These are phyloP conservation scores for Pampusana beccarii DNA, from an alignment of 2,113 vertebrate species.

Conservation along the genomic window DNA sequence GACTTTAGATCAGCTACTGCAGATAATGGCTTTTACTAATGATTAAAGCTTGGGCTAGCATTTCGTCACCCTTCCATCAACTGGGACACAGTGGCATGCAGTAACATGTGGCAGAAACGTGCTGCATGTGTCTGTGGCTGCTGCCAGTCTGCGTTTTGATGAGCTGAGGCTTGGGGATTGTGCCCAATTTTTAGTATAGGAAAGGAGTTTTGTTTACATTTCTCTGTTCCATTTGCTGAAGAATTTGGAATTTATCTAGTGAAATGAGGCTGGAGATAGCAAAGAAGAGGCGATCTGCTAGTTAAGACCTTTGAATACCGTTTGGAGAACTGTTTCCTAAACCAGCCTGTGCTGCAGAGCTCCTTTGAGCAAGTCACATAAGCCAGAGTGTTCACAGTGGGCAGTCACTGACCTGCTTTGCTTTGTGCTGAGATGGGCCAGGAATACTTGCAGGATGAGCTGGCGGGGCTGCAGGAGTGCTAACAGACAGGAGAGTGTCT, in stretches of 20 bases:
- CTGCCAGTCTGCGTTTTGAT: background rate
- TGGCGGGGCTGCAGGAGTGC: background rate
- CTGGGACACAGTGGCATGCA: conserved; percentile 15
- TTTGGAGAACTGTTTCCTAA: background rate
- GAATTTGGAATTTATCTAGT: background rate
- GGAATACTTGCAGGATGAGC: background rate
- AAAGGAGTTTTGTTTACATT: background rate
- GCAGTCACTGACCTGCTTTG: background rate
- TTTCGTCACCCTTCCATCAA: conserved; percentile 26
- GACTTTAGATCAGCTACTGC: background rate
- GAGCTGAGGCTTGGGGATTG: background rate
- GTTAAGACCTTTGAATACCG: background rate
- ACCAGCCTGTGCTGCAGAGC: background rate
- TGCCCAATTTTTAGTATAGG: background rate
- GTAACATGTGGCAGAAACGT: conserved; percentile 14
- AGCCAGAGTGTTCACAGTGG: background rate
- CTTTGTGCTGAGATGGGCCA: background rate
- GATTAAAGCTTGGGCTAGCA: conserved; percentile 12
- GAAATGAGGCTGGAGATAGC: background rate
- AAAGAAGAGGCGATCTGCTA: background rate
- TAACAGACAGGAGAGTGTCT: background rate
- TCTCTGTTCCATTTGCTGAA: background rate
- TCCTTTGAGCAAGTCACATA: background rate
- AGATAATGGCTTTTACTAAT: conserved; percentile 62
- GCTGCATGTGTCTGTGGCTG: fast-evolving